phyloP scores from a whole-genome alignment of 2,888 invertebrate species.

The Horisme vitalbata region DNA sequence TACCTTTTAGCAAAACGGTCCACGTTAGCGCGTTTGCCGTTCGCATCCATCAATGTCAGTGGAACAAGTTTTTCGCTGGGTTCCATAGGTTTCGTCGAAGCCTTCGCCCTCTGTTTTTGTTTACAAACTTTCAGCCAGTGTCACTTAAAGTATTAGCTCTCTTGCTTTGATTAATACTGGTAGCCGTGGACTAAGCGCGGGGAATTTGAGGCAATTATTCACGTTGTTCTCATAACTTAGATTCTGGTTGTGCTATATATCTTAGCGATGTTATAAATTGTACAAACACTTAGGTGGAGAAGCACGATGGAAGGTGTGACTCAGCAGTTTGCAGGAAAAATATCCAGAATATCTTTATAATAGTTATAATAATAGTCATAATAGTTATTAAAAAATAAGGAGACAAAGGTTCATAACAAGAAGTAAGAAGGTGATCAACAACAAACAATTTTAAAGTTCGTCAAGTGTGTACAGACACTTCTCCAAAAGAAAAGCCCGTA shows the following conservation, averaged over 20 bases:
- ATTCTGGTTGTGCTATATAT: conserved; percentile 10
- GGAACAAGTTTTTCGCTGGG: conserved; percentile 72
- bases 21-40: conserved; percentile 54
- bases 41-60: conserved; percentile 76
- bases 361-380: no score
- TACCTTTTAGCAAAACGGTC: conserved; percentile 56
- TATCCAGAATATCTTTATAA: no score
- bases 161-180: conserved; percentile 54
- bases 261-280: neutral
- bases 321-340: no score
- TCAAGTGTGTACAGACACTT: no score
- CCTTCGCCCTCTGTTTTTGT: conserved; percentile 69
- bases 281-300: no score
- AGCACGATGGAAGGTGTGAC: no score
- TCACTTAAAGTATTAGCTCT: conserved; percentile 66
- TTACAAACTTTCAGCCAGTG: conserved; percentile 68
- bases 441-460: no score
- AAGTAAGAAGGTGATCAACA: no score
- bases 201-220: conserved; percentile 22
- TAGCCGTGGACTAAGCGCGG: conserved; percentile 36
- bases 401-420: no score
- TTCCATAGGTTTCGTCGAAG: conserved; percentile 64
- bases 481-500: no score
- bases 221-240: conserved; percentile 16
- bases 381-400: no score